Base-by-base conservation (phyloP, 1,140 invertebrate genomes). In the Drosophila triauraria region DNA sequence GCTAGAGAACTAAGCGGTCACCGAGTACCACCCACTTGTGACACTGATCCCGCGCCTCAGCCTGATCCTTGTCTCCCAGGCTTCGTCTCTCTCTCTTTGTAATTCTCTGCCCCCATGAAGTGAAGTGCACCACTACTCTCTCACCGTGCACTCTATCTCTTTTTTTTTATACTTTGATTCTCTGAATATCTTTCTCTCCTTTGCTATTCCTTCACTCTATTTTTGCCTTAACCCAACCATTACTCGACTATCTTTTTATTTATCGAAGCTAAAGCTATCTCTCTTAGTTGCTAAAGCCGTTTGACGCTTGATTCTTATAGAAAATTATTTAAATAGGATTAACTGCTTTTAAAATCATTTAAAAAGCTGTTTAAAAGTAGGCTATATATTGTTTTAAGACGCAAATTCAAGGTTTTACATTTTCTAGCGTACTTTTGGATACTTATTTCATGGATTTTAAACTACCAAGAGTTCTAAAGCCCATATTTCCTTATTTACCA, bases 221-320 rank as follows among this genome's bases (percentile, higher is more conserved):
- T 83, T 80, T 71, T 67, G 60, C 76, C 65, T 75, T 87, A 78
- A 88, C 43, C 50, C 27, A 78, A 53, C 43, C 32, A 43, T 82
- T 59, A 82, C 81, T 71, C 64, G 50, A 67, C 51, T 54, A 54
- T 54, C 35, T 50, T 17, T 20, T 68, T 53, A 58, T 59, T 43
- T 13, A 5, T 44, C 51, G 50, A 61, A 25, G 42, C 44, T 67
- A 58, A 62, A 27, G 77, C 68, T 65, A 54, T 51, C 10, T 61
- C 23, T 75, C 7, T 62, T 48, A 59, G 61, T 59, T 69, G 48
- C 50, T 69, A 61, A 56, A 9, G 62, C 27, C 62, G 12, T 64
- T 17, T 81, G 68, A 81, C 51, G 17, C 0, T 53, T 8, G n/a
- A 35, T 27, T 50, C 0, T 1, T 10, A 13, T 7, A 12, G 0